Percentiles rank a stretch among this genome's conserved stretches.
Evolutionary conservation across 2,113 vertebrate species (phyloP).

Genomic region (Toxostoma redivivum): DNA sequence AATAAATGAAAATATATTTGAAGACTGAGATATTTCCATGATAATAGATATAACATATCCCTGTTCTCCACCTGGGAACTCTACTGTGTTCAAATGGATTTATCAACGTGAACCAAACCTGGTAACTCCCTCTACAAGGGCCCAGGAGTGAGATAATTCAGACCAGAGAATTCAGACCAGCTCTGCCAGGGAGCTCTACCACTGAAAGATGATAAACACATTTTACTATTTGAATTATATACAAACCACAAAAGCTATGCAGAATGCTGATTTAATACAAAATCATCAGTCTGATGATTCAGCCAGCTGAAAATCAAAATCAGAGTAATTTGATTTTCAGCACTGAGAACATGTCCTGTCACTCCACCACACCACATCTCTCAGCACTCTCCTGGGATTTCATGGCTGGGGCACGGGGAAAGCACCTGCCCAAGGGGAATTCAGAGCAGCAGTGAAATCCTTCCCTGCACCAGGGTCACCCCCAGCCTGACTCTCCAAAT

Average conservation of each 20-base stretch:
- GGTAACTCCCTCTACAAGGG: neutral
- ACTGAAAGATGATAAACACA: neutral
- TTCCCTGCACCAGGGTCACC: neutral
- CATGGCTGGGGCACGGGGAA: neutral
- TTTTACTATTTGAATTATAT: neutral
- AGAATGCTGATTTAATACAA: neutral
- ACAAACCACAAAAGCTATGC: neutral
- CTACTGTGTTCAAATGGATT: neutral
- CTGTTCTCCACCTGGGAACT: neutral
- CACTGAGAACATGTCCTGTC: fast-evolving
- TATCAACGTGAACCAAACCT: neutral
- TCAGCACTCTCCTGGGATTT: neutral
- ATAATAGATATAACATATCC: neutral
- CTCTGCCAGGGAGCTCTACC: conserved; percentile 9
- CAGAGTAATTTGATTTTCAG: neutral
- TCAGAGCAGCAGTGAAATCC: neutral
- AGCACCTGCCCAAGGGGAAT: neutral
- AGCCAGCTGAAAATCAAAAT: neutral
- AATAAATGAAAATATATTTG: neutral
- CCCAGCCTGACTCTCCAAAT: neutral
- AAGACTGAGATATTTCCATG: neutral
- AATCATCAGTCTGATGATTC: neutral
- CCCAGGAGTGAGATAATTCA: conserved; percentile 1
- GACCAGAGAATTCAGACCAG: neutral
- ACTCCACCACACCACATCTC: neutral